Conservation (phyloP, 37 sponge, comb jelly and placozoan species). For the Agelas oroides region DNA sequence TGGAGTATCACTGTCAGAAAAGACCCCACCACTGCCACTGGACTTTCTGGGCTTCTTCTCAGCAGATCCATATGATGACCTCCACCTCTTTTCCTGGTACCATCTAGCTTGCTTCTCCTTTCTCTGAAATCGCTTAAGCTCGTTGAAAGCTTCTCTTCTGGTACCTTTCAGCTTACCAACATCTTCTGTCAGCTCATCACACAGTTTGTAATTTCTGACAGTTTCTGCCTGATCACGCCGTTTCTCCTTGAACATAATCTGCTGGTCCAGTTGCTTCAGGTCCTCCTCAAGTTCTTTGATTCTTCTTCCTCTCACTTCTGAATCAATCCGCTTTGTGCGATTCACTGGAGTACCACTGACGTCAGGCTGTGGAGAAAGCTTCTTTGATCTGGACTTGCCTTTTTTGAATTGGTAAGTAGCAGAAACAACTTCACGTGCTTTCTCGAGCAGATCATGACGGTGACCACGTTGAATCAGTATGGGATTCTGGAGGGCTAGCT, state of each 20-base stretch:
- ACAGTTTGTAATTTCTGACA: slow-evolving; percentile 18
- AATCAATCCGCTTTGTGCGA: background rate
- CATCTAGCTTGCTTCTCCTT: no score
- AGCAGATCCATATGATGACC: no score
- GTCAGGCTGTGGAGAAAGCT: background rate
- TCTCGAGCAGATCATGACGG: background rate
- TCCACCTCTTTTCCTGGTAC: no score
- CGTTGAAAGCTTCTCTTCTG: background rate
- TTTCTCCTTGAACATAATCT: slow-evolving; percentile 15
- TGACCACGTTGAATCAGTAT: background rate
- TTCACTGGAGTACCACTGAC: no score
- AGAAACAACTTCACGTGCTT: background rate
- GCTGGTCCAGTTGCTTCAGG: no score
- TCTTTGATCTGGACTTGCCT: slow-evolving; percentile 27
- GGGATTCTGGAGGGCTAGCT: background rate
- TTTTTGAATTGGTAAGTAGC: slow-evolving; percentile 24
- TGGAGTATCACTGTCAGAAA: no score
- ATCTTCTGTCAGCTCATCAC: slow-evolving; percentile 40
- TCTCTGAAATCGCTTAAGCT: no score
- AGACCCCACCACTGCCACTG: no score
- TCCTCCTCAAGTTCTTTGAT: no score
- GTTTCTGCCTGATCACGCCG: slow-evolving; percentile 2
- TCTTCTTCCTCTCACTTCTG: slow-evolving; percentile 5
- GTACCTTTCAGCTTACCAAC: background rate
- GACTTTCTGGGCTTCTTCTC: no score